Evolutionary conservation across 1,140 invertebrate species (phyloP).

Genomic region (Diorhabda elongata): DNA sequence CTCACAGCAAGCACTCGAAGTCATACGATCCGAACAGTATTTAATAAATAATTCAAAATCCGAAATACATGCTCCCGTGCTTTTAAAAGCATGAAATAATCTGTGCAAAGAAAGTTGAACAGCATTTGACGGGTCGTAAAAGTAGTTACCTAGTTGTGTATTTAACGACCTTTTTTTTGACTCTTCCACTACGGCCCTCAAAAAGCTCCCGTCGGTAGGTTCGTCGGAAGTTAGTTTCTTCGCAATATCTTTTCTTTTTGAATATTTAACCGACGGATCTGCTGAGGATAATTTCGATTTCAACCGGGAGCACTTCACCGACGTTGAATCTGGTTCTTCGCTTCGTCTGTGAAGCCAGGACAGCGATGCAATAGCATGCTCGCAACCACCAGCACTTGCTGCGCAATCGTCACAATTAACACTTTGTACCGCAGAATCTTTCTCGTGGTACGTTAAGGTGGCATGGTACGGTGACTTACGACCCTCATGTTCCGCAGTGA

Average conservation of each 20-base stretch:
- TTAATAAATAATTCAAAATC: no score
- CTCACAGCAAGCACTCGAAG: no score
- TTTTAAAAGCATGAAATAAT: no score
- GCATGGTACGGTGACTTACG: conserved; percentile 26
- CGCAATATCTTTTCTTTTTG: background rate
- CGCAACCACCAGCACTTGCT: conserved; percentile 28
- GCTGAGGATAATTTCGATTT: conserved; percentile 32
- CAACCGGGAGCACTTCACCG: conserved; percentile 41
- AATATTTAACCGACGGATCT: conserved; percentile 6
- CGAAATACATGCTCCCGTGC: no score
- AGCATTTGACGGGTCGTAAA: no score
- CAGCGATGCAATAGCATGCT: conserved; percentile 39
- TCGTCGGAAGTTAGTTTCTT: background rate
- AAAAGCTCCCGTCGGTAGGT: no score
- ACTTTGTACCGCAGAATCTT: conserved; percentile 21
- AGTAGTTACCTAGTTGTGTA: no score
- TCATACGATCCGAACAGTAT: no score
- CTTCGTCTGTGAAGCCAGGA: conserved; percentile 38
- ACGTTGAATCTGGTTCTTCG: conserved; percentile 37
- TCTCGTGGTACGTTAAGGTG: conserved; percentile 28
- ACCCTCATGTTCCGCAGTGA: conserved; percentile 37
- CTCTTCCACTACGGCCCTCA: no score
- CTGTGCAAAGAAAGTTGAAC: no score
- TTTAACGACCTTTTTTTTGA: no score
- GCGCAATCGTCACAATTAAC: conserved; percentile 35